Base-by-base conservation (phyloP, 2,888 invertebrate species). In the Eucera pruinosa region DNA sequence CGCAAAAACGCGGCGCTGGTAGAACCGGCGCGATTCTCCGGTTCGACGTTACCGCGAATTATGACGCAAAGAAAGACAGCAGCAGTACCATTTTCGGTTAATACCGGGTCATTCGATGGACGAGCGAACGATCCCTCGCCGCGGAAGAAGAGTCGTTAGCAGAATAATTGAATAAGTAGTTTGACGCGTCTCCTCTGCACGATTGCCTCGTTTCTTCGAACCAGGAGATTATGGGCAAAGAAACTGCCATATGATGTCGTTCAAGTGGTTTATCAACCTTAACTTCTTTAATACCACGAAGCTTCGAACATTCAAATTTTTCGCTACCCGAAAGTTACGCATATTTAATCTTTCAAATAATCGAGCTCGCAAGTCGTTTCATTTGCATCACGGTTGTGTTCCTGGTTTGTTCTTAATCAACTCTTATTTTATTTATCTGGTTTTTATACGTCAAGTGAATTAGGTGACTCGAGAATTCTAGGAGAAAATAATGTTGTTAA, bases 41-140 rank as follows among this genome's bases (percentile, higher is more conserved):
- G 60, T 54, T 45, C 36, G 68, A 68, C 68, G 68, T 75, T 68
- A 75, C 68, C 64, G 48, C 78, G 64, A 80, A 69, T 69, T 71
- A 74, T 71, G 66, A 41, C 41, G 30, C 36, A 48, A 58, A 58
- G 58, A 76, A 64, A 55, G 75, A 52, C 52, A 43, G 41, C 61
- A 33, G 43, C 11, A 3, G 27, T 18, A 60, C 72, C 72, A 39
- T 68, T 68, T 72, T 72, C 60, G 72, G 75, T 72, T 81, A 81
- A 81, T 81, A 67, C 58, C 50, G 54, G 66, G 77, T 73, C 72
- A 81, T 66, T 54, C 62, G 72, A 45, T 15, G 64, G 41, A 50
- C 36, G 30, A 52, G 6, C 33, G 64, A 11, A 47, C 69, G 62
- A 27, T 62, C 58, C 52, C 25, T n/a, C 20, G 23, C 45, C 13